Evolutionary conservation across 2,113 vertebrate genomes (phyloP).

Genomic region (Sander vitreus): DNA sequence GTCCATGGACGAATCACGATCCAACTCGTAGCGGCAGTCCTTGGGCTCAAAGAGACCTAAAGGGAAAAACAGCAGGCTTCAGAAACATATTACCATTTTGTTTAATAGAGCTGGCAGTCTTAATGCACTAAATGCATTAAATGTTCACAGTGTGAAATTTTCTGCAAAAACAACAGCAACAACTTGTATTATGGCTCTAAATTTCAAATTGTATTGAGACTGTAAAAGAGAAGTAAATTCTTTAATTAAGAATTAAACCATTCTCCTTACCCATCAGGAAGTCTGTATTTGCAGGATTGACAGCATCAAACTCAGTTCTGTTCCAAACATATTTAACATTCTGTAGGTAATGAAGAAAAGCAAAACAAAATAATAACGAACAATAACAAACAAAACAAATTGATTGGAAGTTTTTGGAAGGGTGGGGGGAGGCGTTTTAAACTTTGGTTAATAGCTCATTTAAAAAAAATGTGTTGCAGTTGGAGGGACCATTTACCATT

Average conservation of each 20-base stretch:
- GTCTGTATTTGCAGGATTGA: slow-evolving; percentile 77
- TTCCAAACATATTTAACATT: slow-evolving; percentile 86
- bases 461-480: not conserved
- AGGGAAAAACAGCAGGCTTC: not conserved
- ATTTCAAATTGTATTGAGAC: not conserved
- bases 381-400: not conserved
- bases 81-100: not conserved
- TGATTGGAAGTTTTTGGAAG: not conserved
- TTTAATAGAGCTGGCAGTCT: not conserved
- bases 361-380: not conserved
- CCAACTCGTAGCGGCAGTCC: slow-evolving; percentile 84
- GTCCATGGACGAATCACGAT: slow-evolving; percentile 76
- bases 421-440: not conserved
- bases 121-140: not conserved
- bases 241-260: not conserved
- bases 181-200: not conserved
- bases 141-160: not conserved
- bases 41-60: slow-evolving; percentile 87
- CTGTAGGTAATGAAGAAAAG: slow-evolving; percentile 53
- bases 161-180: not conserved
- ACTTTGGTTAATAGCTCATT: not conserved
- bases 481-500: slow-evolving; percentile 61
- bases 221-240: not conserved
- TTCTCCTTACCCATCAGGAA: slow-evolving; percentile 84
- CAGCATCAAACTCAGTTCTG: slow-evolving; percentile 75